Percentiles rank a stretch among this genome's conserved stretches.
These are phyloP conservation scores for Oryzias javanicus DNA, from an alignment of 2,113 vertebrate species.

Conservation along the genomic window DNA sequence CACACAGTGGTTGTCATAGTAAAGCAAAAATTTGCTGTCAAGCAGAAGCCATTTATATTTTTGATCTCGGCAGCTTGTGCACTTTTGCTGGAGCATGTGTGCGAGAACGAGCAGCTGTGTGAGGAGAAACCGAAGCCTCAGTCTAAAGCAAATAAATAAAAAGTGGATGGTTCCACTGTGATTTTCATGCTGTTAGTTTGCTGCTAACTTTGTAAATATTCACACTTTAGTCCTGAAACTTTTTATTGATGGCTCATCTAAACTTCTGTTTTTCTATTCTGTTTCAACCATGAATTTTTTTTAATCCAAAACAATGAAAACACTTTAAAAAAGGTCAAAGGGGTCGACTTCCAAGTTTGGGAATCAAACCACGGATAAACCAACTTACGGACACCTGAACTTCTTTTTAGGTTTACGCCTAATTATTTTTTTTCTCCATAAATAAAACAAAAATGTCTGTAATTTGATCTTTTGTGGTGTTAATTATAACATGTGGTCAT, in stretches of 20 bases:
- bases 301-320: no score
- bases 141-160: slow-evolving; percentile 48
- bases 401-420: no score
- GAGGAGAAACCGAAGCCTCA: slow-evolving; percentile 36
- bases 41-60: slow-evolving; percentile 34
- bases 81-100: slow-evolving; percentile 26
- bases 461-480: no score
- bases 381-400: no score
- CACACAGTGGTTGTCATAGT: slow-evolving; percentile 33
- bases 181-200: neutral
- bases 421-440: no score
- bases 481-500: no score
- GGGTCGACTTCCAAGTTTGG: no score
- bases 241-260: neutral
- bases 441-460: no score
- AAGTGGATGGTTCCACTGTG: neutral
- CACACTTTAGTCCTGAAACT: neutral
- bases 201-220: neutral
- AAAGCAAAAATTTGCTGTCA: slow-evolving; percentile 27
- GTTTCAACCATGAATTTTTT: no score
- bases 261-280: no score
- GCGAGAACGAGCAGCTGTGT: slow-evolving; percentile 21
- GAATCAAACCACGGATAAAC: no score
- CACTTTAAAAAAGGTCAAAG: no score
- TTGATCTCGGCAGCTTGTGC: slow-evolving; percentile 27